These are phyloP conservation scores for Cecropterus lyciades DNA, from an alignment of 1,140 invertebrate species.

Conservation along the genomic window DNA sequence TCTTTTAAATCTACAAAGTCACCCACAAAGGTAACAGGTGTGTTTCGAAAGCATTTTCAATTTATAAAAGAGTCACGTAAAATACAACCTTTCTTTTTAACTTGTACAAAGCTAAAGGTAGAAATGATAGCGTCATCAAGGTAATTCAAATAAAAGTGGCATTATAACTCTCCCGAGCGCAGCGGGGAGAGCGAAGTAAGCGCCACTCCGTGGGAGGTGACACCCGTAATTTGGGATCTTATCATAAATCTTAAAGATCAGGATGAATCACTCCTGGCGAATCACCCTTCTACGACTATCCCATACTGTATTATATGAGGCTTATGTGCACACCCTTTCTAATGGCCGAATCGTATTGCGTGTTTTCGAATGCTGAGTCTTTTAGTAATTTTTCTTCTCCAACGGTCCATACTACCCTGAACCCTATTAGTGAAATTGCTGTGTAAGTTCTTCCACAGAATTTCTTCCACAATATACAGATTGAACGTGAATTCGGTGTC, in stretches of 20 bases:
- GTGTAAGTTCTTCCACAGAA: slow-evolving; percentile 42
- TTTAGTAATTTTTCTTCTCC: slow-evolving; percentile 41
- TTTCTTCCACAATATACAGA: slow-evolving; percentile 41
- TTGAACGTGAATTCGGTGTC: slow-evolving; percentile 36
- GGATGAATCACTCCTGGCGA: slow-evolving; percentile 45
- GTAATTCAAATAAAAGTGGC: slow-evolving; percentile 33
- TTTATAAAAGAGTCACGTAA: slow-evolving; percentile 18
- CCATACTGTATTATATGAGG: slow-evolving; percentile 43
- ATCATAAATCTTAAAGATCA: slow-evolving; percentile 55
- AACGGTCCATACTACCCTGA: slow-evolving; percentile 34
- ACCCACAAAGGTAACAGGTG: slow-evolving; percentile 2
- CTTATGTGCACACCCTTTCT: slow-evolving; percentile 38
- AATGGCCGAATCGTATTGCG: slow-evolving; percentile 33
- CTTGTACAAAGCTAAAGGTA: slow-evolving; percentile 20
- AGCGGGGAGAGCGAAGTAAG: slow-evolving; percentile 3
- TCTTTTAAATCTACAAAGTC: background rate
- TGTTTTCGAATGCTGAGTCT: slow-evolving; percentile 40
- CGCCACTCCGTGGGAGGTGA: slow-evolving; percentile 49
- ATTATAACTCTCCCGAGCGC: slow-evolving; percentile 24
- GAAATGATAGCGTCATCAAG: slow-evolving; percentile 24
- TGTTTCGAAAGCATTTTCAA: slow-evolving; percentile 14
- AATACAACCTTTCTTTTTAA: slow-evolving; percentile 18
- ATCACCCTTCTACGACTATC: slow-evolving; percentile 45
- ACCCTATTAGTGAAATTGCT: slow-evolving; percentile 56
- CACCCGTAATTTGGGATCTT: slow-evolving; percentile 57